Evolutionary conservation across 2,888 invertebrate species (phyloP).

Genomic region (Ariolimax columbianus): DNA sequence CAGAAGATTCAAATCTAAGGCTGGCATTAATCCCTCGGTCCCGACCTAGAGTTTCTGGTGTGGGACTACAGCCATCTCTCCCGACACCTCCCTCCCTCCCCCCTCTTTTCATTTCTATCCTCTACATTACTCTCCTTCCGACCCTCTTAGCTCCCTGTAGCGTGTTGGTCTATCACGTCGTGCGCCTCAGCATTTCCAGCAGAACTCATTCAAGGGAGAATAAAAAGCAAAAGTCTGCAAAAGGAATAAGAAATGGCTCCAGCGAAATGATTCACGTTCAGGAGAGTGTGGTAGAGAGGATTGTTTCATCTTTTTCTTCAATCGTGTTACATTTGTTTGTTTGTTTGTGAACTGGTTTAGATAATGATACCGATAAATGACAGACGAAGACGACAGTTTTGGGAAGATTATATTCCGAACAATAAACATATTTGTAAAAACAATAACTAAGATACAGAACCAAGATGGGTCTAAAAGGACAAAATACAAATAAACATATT

Average conservation of each 20-base stretch:
- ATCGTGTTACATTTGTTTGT: not conserved
- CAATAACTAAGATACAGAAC: no score
- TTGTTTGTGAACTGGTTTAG: no score
- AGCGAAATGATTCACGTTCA: not conserved
- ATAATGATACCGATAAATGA: no score
- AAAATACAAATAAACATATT: no score
- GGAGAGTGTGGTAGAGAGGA: not conserved
- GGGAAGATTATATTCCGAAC: no score
- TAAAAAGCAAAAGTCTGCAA: not conserved
- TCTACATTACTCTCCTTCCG: not conserved
- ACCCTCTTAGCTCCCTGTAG: not conserved
- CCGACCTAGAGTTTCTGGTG: not conserved
- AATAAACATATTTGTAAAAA: no score
- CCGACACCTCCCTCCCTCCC: not conserved
- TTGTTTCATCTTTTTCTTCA: not conserved
- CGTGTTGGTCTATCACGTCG: slow-evolving; percentile 29
- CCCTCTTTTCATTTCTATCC: no score
- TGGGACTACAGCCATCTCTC: not conserved
- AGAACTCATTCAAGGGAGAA: slow-evolving; percentile 6
- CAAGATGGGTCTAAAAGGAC: no score
- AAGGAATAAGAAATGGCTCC: not conserved
- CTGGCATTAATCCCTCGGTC: slow-evolving; percentile 29
- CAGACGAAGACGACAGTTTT: no score
- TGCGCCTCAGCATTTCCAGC: not conserved
- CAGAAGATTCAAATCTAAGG: slow-evolving; percentile 32